These are phyloP conservation scores for Babylonia areolata DNA, from an alignment of 1,140 invertebrate species.

Conservation along the genomic window DNA sequence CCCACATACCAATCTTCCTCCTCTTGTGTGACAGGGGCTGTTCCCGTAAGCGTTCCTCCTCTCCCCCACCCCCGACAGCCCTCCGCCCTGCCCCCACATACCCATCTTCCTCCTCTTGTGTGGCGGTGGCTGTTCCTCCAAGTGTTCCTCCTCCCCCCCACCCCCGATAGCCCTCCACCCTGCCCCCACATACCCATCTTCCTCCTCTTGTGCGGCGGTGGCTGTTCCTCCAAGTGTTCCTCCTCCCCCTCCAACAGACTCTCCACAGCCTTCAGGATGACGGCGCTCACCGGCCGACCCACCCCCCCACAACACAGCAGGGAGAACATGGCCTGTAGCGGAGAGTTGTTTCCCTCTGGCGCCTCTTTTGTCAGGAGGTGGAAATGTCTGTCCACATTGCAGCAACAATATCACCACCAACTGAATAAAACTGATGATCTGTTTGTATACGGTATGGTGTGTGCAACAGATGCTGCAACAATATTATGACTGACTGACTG, in stretches of 20 bases:
- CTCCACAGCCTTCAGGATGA: slow-evolving; percentile 87
- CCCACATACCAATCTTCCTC: slow-evolving; percentile 35
- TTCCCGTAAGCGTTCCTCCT: background rate
- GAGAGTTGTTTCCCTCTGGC: slow-evolving; percentile 75
- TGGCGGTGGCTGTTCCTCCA: too few relatives aligned
- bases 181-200: slow-evolving; percentile 61
- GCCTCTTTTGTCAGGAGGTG: slow-evolving; percentile 77
- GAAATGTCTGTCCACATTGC: slow-evolving; percentile 80
- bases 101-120: too few relatives aligned
- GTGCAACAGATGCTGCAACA: too few relatives aligned
- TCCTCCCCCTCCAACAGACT: slow-evolving; percentile 84
- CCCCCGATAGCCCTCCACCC: too few relatives aligned
- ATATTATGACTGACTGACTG: too few relatives aligned
- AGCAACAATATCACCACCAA: too few relatives aligned
- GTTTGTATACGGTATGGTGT: too few relatives aligned
- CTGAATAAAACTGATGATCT: too few relatives aligned
- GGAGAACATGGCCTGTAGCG: slow-evolving; percentile 82
- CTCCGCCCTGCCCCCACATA: too few relatives aligned
- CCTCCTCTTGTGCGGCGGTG: slow-evolving; percentile 38
- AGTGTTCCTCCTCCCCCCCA: too few relatives aligned
- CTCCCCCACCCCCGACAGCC: too few relatives aligned
- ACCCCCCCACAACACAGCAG: slow-evolving; percentile 83
- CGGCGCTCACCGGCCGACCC: slow-evolving; percentile 81
- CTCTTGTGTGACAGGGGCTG: too few relatives aligned
- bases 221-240: slow-evolving; percentile 61